Conservation (phyloP, 2,888 invertebrate species). For the Cryptus viduatorius region DNA sequence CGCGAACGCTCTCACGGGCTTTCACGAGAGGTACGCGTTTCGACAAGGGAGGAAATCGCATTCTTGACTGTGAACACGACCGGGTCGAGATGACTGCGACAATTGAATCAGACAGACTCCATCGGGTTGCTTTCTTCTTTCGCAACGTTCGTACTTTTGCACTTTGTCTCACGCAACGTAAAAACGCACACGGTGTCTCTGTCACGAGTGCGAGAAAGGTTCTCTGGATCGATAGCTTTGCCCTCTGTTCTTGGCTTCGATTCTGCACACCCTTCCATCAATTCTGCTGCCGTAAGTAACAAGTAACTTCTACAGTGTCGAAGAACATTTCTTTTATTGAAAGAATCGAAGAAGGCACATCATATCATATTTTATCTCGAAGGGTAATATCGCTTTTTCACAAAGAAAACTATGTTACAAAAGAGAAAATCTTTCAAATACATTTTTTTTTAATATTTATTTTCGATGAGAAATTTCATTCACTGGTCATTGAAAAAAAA, state of each 20-base stretch:
- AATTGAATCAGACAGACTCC: conserved; percentile 45
- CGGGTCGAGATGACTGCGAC: conserved; percentile 32
- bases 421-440: too few species aligned
- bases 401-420: neutral
- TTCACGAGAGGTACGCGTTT: neutral
- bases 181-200: neutral
- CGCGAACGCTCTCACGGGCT: conserved; percentile 1
- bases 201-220: neutral
- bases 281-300: neutral
- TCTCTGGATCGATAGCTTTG: conserved; percentile 6
- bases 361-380: neutral
- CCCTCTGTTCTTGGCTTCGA: conserved; percentile 5
- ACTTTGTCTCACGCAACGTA: conserved; percentile 37
- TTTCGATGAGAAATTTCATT: neutral
- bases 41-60: conserved; percentile 32
- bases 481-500: neutral
- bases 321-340: neutral
- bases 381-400: neutral
- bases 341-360: neutral
- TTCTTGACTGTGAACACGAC: conserved; percentile 2
- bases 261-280: neutral
- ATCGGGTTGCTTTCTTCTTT: conserved; percentile 26
- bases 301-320: conserved; percentile 1
- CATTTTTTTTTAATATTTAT: too few species aligned
- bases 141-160: conserved; percentile 7